Evolutionary conservation across 2,113 vertebrate genomes (phyloP).

Genomic region (Boulengeromyrus knoepffleri): DNA sequence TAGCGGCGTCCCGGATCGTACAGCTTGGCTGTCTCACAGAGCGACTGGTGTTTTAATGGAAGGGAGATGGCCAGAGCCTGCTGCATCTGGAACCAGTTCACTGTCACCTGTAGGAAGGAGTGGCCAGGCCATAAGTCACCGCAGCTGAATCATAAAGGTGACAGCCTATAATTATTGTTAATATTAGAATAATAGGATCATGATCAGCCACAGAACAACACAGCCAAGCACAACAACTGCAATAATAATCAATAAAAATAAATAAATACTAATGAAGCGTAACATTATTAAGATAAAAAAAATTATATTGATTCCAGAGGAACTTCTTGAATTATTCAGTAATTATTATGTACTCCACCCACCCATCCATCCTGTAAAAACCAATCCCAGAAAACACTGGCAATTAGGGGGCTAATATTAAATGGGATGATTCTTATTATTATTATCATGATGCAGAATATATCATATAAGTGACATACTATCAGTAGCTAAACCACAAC

Average conservation of each 20-base stretch:
- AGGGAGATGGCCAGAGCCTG: conserved; percentile 82
- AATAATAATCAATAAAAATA: neutral
- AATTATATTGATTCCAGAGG: neutral
- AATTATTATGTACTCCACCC: neutral
- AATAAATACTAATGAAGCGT: neutral
- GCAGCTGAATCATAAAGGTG: neutral
- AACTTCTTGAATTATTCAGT: neutral
- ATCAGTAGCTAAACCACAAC: too few relatives aligned
- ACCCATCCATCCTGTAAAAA: neutral
- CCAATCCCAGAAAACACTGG: neutral
- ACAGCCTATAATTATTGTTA: neutral
- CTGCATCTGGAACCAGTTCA: conserved; percentile 95
- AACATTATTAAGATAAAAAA: neutral
- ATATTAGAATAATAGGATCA: neutral
- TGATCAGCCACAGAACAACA: neutral
- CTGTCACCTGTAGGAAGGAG: conserved; percentile 69
- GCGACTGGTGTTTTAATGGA: conserved; percentile 78
- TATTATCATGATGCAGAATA: neutral
- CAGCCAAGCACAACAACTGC: neutral
- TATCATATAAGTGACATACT: neutral
- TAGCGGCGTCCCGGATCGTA: conserved; percentile 92
- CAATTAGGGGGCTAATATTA: neutral
- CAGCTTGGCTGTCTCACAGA: conserved; percentile 85
- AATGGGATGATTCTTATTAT: neutral
- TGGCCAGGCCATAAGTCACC: neutral